Base-by-base conservation (phyloP, 2,888 invertebrate genomes). In the Aricia artaxerxes region DNA sequence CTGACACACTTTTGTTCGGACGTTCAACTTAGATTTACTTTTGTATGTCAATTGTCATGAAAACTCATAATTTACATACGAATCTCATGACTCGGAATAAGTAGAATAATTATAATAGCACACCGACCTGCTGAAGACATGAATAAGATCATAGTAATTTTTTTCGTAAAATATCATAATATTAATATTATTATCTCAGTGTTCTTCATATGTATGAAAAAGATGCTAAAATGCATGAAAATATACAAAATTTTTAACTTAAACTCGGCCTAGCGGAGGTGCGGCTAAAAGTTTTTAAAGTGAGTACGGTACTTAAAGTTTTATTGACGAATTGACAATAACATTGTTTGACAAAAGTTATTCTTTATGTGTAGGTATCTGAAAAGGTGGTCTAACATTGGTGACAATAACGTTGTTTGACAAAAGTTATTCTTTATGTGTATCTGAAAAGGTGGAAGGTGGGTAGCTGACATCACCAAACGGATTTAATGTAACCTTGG, bases 1-100 rank as follows among this genome's bases (percentile, higher is more conserved):
- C 31, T 76, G 76, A 76, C 76, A 76, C 35, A 76, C 76, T 76
- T 76, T 76, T 16, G 1, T 31, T 75, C 24, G 11, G 5, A 75
- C 64, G 64, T 69, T 16, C 69, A 69, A 69, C 35, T 69, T 38
- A 38, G 69, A 69, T 69, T 69, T 35, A 69, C 35, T 35, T 69
- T 35, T 35, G 69, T 69, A 35, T 35, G 69, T 69, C 35, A 69
- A 35, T 69, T 69, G 35, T 13, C 69, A 16, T 16, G 13, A 69
- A 13, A 57, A 57, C 16, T 13, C 4, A 31, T 64, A 64, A 64
- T 64, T 64, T 64, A 2, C 57, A 57, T 57, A 57, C 57, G 57
- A 57, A 57, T 16, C 16, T 16, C 16, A 57, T 57, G 57, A 57
- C 13, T 13, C 53, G 53, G 53, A 53, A 53, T 57, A 57, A 57